Conservation (phyloP, 1,140 invertebrate species). For the Mycetomoellerius zeteki region DNA sequence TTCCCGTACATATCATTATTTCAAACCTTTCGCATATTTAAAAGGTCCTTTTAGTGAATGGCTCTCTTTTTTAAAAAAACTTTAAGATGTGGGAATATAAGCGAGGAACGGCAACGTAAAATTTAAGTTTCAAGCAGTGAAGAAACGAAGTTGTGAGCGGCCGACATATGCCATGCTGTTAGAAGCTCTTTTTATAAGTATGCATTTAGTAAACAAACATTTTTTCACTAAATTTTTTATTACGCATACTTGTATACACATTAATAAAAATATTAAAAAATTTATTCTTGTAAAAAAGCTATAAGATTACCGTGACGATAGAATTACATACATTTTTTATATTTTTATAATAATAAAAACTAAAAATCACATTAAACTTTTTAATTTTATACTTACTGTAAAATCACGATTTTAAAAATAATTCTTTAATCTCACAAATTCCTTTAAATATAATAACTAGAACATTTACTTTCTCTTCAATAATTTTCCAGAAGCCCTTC, state of each 20-base stretch:
- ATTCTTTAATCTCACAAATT: background rate
- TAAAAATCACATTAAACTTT: background rate
- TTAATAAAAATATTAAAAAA: conserved; percentile 16
- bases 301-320: background rate
- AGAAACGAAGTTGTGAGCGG: background rate
- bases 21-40: background rate
- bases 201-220: background rate
- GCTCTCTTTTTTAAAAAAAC: background rate
- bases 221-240: background rate
- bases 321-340: background rate
- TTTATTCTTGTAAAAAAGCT: background rate
- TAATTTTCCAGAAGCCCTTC: background rate
- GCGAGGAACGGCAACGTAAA: background rate
- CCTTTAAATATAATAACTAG: background rate
- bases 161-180: background rate
- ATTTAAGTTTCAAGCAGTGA: conserved; percentile 23
- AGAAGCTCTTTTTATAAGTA: background rate
- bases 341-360: background rate
- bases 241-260: background rate
- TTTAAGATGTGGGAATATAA: background rate
- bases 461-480: background rate
- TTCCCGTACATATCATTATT: background rate
- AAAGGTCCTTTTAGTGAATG: conserved; percentile 1
- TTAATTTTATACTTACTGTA: background rate
- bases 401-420: background rate